Evolutionary conservation across 2,797 vertebrate genomes (phyloP), one percentile per base, ranked within the genome.

Genomic region (Falco cherrug): DNA sequence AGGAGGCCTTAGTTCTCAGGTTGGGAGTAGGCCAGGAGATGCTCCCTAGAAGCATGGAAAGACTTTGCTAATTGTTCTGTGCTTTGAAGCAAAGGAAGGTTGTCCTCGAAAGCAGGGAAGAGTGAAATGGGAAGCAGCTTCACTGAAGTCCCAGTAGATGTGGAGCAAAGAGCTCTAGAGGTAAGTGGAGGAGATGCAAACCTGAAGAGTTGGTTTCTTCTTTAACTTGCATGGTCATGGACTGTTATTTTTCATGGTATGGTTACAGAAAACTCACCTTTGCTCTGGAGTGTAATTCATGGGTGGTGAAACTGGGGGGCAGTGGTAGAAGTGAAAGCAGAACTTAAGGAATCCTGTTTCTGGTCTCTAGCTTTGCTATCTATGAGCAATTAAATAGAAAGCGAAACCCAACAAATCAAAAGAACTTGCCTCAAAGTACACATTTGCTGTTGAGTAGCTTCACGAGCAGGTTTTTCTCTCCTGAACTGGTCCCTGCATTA

Each of bases 171-270:
- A 45, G 16, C 16, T 39, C 8, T 75, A 1, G 41, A 15, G 33
- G 35, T 8, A n/a, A 37, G 14, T 5, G 29, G n/a, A 26, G n/a
- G 45, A 39, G 29, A 6, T 6, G 47, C 7, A 47, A 60, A 45
- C 6, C 15, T 21, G 28, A 83, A 54, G 50, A 45, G 31, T 53
- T 69, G 31, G 4, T 50, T 90, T 73, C 19, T 33, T 63, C 48
- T 77, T 39, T 29, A 54, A 39, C 22, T 69, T 59, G 50, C 0
- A 0, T 0, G 1, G 39, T 56, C 1, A 0, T 10, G 29, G 35
- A 14, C 24, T 78, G 0, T 50, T 39, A 37, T 28, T 22, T 63
- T 45, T 68, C 10, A 2, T 45, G 24, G 13, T 33, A 4, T 16
- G 13, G 54, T 21, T 50, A 39, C 10, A 59, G 29, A 50, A 51